These are phyloP conservation scores for Chalcosyrphus nemorum DNA, from an alignment of 2,888 invertebrate genomes.

Conservation along the genomic window DNA sequence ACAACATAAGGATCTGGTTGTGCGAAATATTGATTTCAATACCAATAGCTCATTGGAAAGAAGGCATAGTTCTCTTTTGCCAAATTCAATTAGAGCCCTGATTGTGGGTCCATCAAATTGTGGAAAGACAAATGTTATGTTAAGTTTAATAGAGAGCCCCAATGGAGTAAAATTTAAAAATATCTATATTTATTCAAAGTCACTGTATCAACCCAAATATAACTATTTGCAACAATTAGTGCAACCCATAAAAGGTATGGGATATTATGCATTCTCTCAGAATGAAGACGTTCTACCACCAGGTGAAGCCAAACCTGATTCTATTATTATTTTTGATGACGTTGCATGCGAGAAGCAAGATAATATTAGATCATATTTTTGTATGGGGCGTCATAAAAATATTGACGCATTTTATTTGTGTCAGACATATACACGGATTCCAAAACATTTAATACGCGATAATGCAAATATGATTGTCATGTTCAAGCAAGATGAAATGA, in stretches of 20 bases:
- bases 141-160: conserved; percentile 76
- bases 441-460: conserved; percentile 75
- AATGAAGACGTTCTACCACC: conserved; percentile 26
- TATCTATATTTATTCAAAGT: conserved; percentile 78
- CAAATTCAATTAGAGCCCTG: conserved; percentile 74
- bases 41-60: not conserved
- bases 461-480: too few species aligned
- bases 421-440: conserved; percentile 72
- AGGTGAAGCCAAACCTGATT: conserved; percentile 40
- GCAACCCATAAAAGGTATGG: conserved; percentile 58
- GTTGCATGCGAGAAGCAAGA: conserved; percentile 77
- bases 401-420: not conserved
- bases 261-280: conserved; percentile 61
- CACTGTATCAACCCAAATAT: conserved; percentile 73
- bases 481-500: not conserved
- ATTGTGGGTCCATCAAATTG: conserved; percentile 78
- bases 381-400: conserved; percentile 73
- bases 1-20: conserved; percentile 15
- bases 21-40: conserved; percentile 16
- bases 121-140: conserved; percentile 79
- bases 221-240: conserved; percentile 71
- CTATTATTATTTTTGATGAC: conserved; percentile 80
- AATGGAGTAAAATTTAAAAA: conserved; percentile 79
- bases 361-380: conserved; percentile 69
- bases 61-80: conserved; percentile 76